phyloP scores from a whole-genome alignment of 2,888 invertebrate genomes.

The Perithous albicinctus region DNA sequence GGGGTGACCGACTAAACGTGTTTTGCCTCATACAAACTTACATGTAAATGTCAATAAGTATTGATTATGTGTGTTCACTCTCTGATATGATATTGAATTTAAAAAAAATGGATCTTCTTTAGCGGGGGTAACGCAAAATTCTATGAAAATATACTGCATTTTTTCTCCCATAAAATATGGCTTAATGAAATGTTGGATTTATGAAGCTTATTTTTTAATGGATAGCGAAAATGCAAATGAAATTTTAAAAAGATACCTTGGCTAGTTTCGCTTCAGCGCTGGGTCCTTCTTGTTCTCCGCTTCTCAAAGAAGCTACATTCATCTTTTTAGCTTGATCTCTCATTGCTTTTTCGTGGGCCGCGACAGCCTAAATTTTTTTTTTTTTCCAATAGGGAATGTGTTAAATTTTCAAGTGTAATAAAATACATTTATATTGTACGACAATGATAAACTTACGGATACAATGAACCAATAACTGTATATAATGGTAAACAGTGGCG shows the following conservation, averaged over 20 bases:
- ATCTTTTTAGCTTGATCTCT: slow-evolving; percentile 88
- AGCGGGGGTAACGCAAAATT: too few species aligned
- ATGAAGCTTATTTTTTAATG: too few species aligned
- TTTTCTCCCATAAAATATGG: too few species aligned
- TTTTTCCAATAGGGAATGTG: not conserved
- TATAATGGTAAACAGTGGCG: slow-evolving; percentile 86
- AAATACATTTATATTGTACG: not conserved
- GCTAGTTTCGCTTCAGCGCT: slow-evolving; percentile 87
- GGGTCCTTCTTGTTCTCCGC: slow-evolving; percentile 85
- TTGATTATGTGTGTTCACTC: too few species aligned
- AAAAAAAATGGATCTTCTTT: too few species aligned
- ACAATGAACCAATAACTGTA: slow-evolving; percentile 88
- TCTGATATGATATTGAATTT: too few species aligned
- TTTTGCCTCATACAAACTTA: too few species aligned
- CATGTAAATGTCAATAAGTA: too few species aligned
- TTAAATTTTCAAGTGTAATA: not conserved
- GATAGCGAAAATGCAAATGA: too few species aligned
- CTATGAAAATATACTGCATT: too few species aligned
- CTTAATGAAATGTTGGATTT: too few species aligned
- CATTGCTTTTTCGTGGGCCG: slow-evolving; percentile 87
- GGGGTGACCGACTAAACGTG: too few species aligned
- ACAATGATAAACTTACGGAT: slow-evolving; percentile 81
- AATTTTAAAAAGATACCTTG: slow-evolving; percentile 85
- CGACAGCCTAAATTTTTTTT: slow-evolving; percentile 84
- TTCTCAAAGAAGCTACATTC: slow-evolving; percentile 87